phyloP scores from a whole-genome alignment of 92 coral and sea anemone species.

The Parazoanthus atlanticus region DNA sequence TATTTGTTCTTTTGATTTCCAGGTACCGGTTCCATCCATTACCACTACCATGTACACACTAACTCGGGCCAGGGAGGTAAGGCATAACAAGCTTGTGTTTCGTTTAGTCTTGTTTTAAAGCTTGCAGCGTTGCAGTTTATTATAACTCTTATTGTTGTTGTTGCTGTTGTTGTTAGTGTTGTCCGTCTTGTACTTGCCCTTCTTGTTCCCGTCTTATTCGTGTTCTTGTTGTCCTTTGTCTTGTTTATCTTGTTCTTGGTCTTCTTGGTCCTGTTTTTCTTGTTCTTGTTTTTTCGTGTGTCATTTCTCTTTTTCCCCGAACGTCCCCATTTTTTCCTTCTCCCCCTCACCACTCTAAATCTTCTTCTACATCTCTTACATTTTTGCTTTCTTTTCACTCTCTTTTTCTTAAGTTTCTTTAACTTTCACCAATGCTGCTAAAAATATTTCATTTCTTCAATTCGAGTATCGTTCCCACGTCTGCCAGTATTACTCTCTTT shows the following conservation, averaged over 20 bases:
- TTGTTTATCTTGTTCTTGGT: not conserved
- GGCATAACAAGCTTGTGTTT: not conserved
- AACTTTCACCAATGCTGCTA: not conserved
- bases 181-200: not conserved
- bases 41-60: constrained; percentile 30
- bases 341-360: not conserved
- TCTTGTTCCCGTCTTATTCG: not conserved
- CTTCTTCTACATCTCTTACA: not conserved
- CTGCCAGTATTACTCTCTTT: too few species aligned
- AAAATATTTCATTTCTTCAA: too few species aligned
- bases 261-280: not conserved
- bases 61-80: constrained; percentile 29
- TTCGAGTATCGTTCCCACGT: not conserved
- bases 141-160: not conserved
- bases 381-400: too few species aligned
- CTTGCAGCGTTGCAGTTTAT: too few species aligned
- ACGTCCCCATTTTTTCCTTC: not conserved
- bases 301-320: not conserved
- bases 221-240: not conserved
- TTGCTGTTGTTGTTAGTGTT: not conserved
- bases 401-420: too few species aligned
- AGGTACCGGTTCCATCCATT: constrained; percentile 26
- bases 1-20: not conserved
- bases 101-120: not conserved
- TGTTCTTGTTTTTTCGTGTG: not conserved